Percentiles rank a stretch among this genome's conserved stretches.
Evolutionary conservation across 2,888 invertebrate species (phyloP).

Genomic region (Mimas tiliae): DNA sequence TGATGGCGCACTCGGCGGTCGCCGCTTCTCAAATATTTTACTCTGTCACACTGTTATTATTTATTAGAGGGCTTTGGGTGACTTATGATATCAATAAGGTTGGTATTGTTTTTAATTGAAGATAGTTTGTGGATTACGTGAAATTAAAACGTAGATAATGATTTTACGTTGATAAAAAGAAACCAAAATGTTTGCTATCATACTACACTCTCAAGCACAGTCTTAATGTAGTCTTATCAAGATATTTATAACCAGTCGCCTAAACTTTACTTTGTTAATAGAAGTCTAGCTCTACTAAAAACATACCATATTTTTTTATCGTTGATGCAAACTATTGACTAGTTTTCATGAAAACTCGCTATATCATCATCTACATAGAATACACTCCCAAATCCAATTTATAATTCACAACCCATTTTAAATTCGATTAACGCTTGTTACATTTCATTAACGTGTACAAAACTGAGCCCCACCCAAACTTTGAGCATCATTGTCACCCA

Average conservation of each 20-base stretch:
- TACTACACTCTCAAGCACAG: too few relatives aligned
- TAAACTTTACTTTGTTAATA: too few relatives aligned
- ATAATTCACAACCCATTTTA: constrained; percentile 13
- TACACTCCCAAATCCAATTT: neutral
- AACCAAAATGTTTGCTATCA: too few relatives aligned
- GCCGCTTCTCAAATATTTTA: constrained; percentile 29
- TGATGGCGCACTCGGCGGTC: constrained; percentile 58
- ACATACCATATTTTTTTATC: too few relatives aligned
- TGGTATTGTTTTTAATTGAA: constrained; percentile 1
- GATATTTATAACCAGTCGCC: too few relatives aligned
- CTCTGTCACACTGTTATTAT: constrained; percentile 17
- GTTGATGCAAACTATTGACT: neutral
- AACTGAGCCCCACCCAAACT: constrained; percentile 47
- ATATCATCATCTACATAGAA: neutral
- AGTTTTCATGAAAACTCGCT: neutral
- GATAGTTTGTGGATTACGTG: neutral
- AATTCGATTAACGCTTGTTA: constrained; percentile 22
- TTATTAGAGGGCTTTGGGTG: neutral
- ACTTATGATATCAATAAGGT: constrained; percentile 18
- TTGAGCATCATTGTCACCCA: constrained; percentile 64
- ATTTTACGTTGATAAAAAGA: too few relatives aligned
- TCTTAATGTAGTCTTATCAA: too few relatives aligned
- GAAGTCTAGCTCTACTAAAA: too few relatives aligned
- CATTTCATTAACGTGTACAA: constrained; percentile 37
- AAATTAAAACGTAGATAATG: too few relatives aligned